These are phyloP conservation scores for Doryteuthis pealeii DNA, from an alignment of 1,140 invertebrate genomes.

Conservation along the genomic window DNA sequence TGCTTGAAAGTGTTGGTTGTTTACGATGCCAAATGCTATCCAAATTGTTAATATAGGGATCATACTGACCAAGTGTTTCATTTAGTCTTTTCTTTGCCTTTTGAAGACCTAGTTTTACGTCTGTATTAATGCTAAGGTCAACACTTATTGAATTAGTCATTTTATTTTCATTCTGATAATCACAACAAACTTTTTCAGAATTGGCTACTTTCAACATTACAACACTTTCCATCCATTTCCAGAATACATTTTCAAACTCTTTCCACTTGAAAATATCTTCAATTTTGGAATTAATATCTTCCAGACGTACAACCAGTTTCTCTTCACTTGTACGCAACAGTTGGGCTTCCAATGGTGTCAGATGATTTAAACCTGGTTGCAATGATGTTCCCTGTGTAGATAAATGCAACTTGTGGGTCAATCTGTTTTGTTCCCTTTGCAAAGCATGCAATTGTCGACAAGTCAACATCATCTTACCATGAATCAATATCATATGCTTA, in stretches of 20 bases:
- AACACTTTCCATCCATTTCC: conserved; percentile 3
- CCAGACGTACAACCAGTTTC: not conserved
- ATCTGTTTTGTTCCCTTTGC: not conserved
- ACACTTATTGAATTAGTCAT: too few species aligned
- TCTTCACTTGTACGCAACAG: not conserved
- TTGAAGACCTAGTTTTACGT: too few species aligned
- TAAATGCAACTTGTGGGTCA: not conserved
- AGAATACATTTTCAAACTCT: not conserved
- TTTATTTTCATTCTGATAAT: too few species aligned
- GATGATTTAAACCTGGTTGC: not conserved
- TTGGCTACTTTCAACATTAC: not conserved
- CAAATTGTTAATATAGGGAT: too few species aligned
- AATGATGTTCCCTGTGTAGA: not conserved
- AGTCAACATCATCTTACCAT: not conserved
- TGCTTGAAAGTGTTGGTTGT: too few species aligned
- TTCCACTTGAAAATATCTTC: not conserved
- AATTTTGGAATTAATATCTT: not conserved
- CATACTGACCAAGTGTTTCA: too few species aligned
- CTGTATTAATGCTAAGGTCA: too few species aligned
- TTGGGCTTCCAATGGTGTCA: not conserved
- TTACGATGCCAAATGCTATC: too few species aligned
- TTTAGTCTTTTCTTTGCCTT: too few species aligned
- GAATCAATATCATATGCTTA: not conserved
- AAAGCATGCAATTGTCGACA: not conserved
- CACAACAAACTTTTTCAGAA: too few species aligned